Conservation (phyloP, 2,888 invertebrate species). For the Hyles lineata region DNA sequence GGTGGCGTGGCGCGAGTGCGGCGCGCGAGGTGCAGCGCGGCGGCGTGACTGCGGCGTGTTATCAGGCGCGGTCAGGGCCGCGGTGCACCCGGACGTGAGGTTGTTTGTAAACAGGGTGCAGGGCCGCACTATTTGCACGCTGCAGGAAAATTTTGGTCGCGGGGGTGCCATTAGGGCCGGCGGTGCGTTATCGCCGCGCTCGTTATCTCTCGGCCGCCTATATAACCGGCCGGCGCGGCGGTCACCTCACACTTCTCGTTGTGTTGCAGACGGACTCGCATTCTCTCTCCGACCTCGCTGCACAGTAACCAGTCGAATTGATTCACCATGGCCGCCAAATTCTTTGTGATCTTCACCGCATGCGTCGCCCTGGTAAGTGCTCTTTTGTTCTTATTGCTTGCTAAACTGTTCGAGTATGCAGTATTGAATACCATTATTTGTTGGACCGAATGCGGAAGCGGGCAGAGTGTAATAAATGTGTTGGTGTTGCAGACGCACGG, state of each 20-base stretch:
- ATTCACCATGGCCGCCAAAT: constrained; percentile 63
- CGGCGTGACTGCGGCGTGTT: not conserved
- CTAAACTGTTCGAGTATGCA: too few relatives aligned
- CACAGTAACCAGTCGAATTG: constrained; percentile 18
- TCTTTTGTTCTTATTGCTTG: not conserved
- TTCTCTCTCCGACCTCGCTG: constrained; percentile 32
- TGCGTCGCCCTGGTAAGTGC: constrained; percentile 73
- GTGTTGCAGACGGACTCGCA: constrained; percentile 50
- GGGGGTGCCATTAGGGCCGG: not conserved
- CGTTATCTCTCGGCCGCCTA: constrained; percentile 38
- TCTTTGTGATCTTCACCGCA: constrained; percentile 65
- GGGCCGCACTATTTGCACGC: constrained; percentile 25
- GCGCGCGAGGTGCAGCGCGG: too few relatives aligned
- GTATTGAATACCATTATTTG: too few relatives aligned
- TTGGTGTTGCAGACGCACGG: constrained; percentile 55
- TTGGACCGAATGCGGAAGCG: too few relatives aligned
- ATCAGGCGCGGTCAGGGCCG: constrained; percentile 28
- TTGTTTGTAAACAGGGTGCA: constrained; percentile 38
- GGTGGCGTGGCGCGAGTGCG: not conserved
- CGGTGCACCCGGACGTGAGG: constrained; percentile 39
- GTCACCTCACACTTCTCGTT: constrained; percentile 51
- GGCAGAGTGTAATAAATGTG: not conserved
- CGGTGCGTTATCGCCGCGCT: constrained; percentile 29
- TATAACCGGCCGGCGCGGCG: constrained; percentile 46
- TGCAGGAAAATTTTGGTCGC: constrained; percentile 32